Percentiles rank a stretch among this genome's conserved stretches.
These are phyloP conservation scores for Coracopsis vasa DNA, from an alignment of 2,113 vertebrate genomes.

Conservation along the genomic window DNA sequence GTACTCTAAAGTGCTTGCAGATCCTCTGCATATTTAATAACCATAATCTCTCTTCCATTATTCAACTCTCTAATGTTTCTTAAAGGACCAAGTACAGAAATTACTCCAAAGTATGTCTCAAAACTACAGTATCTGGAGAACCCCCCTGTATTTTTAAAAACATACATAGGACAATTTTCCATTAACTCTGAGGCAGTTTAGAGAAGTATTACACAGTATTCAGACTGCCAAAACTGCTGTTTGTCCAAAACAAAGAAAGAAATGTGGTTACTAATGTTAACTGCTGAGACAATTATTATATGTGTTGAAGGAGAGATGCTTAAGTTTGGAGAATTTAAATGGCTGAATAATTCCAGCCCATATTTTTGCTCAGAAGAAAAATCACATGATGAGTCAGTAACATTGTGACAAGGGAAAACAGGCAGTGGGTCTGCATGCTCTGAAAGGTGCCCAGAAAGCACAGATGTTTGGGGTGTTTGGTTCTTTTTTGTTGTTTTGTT, in stretches of 20 bases:
- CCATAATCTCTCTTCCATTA: conserved; percentile 40
- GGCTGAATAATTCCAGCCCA: neutral
- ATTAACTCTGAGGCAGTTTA: neutral
- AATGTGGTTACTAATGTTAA: neutral
- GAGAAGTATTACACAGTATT: neutral
- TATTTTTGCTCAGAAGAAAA: neutral
- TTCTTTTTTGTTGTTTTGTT: neutral
- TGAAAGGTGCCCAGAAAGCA: neutral
- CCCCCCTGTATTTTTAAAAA: neutral
- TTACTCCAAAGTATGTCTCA: neutral
- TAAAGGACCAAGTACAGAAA: neutral
- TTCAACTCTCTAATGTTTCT: conserved; percentile 21
- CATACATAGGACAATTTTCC: neutral
- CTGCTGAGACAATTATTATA: neutral
- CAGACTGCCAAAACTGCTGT: neutral
- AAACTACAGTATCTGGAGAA: neutral
- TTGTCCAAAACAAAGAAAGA: neutral
- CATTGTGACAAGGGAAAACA: neutral
- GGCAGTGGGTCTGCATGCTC: fast-evolving
- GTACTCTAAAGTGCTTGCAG: conserved; percentile 2
- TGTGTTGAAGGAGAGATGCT: neutral
- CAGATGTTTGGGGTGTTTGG: neutral
- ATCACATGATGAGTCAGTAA: neutral
- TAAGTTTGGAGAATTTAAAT: neutral
- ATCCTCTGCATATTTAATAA: conserved; percentile 20